phyloP scores from a whole-genome alignment of 2,888 invertebrate species.

The Limnephilus auricula region DNA sequence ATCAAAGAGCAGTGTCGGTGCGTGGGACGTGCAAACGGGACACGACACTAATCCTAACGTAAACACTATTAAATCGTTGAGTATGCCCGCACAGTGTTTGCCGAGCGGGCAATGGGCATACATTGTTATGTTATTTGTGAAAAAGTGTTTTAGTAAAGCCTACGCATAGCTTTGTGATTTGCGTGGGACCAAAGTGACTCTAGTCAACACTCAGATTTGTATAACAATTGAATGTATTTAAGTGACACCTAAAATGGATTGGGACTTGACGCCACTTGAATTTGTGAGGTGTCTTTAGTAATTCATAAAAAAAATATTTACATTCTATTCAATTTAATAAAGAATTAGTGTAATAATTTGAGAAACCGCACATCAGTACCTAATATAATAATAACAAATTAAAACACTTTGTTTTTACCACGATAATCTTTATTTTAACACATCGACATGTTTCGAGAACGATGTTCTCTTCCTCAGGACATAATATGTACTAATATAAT shows the following conservation, averaged over 20 bases:
- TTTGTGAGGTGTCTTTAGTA: background rate
- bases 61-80: background rate
- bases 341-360: no score
- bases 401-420: no score
- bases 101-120: background rate
- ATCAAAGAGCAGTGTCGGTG: constrained; percentile 19
- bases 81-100: background rate
- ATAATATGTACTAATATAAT: no score
- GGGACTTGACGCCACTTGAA: background rate
- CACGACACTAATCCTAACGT: background rate
- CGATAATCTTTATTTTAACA: no score
- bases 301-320: no score
- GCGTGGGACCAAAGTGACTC: background rate
- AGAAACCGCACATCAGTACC: no score
- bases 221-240: background rate
- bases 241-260: background rate
- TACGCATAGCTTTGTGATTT: background rate
- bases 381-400: no score
- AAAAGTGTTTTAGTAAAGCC: background rate
- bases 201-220: background rate
- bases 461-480: no score
- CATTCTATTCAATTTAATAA: no score
- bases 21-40: background rate
- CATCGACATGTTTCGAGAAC: no score
- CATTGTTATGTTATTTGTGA: background rate